These are phyloP conservation scores for Montifringilla adamsi DNA, from an alignment of 2,113 vertebrate genomes.

Conservation along the genomic window DNA sequence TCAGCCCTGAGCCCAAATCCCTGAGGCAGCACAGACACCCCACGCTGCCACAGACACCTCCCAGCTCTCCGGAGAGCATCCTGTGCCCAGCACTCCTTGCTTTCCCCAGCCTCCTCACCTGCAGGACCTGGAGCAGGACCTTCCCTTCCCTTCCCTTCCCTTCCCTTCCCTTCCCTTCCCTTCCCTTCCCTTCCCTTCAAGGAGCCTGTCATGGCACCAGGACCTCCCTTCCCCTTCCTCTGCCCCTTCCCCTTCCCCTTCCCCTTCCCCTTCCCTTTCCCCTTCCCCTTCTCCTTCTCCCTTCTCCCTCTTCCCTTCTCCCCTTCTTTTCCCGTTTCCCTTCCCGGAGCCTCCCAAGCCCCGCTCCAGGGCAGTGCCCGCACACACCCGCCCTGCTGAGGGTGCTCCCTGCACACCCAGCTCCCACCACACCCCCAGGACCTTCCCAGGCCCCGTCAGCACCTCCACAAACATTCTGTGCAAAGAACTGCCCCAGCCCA, in stretches of 20 bases:
- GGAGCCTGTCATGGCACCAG: too few species aligned
- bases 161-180: too few species aligned
- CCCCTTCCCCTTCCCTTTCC: too few species aligned
- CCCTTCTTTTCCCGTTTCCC: too few species aligned
- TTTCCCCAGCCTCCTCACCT: background rate
- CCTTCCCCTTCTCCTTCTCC: too few species aligned
- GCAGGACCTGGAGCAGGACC: too few species aligned
- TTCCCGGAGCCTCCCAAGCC: background rate
- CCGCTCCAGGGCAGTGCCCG: background rate
- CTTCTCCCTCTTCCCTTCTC: too few species aligned
- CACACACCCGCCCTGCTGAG: background rate
- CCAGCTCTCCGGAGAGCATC: background rate
- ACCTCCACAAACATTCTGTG: background rate
- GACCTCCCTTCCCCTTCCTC: background rate
- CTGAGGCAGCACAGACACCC: background rate
- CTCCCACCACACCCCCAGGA: background rate
- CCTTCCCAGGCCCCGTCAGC: background rate
- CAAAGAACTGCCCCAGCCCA: background rate
- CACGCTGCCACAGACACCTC: background rate
- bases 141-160: too few species aligned
- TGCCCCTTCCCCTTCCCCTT: background rate
- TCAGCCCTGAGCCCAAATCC: background rate
- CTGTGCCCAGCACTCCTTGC: background rate
- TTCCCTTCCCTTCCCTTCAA: too few species aligned
- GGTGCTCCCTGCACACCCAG: accelerated